Evolutionary conservation across 2,888 invertebrate species (phyloP).

Genomic region (Philereme vetulata): DNA sequence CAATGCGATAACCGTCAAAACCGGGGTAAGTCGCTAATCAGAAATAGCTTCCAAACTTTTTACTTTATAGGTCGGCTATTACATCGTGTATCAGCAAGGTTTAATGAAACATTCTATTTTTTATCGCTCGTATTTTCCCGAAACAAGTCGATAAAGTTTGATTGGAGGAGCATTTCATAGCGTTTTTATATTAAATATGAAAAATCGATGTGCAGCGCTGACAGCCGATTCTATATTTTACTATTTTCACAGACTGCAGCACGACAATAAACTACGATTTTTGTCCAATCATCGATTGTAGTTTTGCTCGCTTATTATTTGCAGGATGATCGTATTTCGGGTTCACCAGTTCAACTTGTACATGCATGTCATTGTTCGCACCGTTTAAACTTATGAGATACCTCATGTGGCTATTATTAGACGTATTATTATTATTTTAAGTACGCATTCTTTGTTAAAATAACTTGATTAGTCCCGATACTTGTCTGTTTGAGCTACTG

Average conservation of each 20-base stretch:
- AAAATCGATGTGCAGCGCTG: conserved; percentile 25
- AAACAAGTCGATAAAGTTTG: conserved; percentile 33
- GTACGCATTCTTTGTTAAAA: no score
- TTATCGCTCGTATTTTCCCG: conserved; percentile 30
- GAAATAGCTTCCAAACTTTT: conserved; percentile 26
- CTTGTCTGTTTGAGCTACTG: no score
- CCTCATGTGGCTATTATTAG: no score
- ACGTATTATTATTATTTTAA: no score
- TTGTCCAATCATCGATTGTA: conserved; percentile 18
- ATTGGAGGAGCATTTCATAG: conserved; percentile 29
- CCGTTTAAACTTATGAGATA: no score
- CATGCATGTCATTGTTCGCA: not conserved
- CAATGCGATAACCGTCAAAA: conserved; percentile 16
- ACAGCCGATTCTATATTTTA: conserved; percentile 23
- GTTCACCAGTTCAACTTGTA: not conserved
- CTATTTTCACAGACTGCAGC: conserved; percentile 23
- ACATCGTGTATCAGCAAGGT: conserved; percentile 29
- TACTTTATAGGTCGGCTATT: conserved; percentile 26
- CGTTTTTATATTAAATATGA: conserved; percentile 26
- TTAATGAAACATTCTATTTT: conserved; percentile 32
- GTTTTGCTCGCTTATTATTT: conserved; percentile 1
- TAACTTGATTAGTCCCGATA: no score
- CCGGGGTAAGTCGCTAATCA: conserved; percentile 26
- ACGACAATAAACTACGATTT: conserved; percentile 21
- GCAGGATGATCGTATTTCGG: not conserved